These are phyloP conservation scores for Euleptes europaea DNA, from an alignment of 2,113 vertebrate genomes.

Conservation along the genomic window DNA sequence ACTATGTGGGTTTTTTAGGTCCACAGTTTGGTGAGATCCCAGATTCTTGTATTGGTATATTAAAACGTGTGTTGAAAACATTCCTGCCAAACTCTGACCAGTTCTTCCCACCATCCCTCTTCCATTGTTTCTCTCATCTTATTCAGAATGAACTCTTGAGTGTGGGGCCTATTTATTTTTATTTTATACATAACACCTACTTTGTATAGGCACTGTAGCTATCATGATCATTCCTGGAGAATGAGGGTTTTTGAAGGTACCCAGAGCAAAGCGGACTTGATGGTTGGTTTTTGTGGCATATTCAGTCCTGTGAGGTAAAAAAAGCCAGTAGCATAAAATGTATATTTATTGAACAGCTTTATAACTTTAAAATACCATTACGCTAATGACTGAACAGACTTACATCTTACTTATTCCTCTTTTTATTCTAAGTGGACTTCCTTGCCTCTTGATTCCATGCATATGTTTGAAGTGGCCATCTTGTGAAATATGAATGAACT, in stretches of 20 bases:
- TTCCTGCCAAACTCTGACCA: too few relatives aligned
- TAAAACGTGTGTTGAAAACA: too few relatives aligned
- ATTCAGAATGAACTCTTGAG: not conserved
- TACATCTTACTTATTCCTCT: not conserved
- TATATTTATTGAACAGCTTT: not conserved
- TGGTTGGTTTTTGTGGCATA: not conserved
- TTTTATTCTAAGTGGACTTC: not conserved
- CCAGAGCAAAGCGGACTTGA: not conserved
- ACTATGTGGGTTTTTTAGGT: not conserved
- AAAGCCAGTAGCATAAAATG: not conserved
- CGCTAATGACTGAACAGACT: not conserved
- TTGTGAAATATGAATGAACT: not conserved
- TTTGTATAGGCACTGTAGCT: not conserved
- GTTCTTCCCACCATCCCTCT: not conserved
- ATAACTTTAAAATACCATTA: not conserved
- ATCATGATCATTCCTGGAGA: not conserved
- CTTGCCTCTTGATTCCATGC: not conserved
- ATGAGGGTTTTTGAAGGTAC: not conserved
- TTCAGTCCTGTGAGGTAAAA: not conserved
- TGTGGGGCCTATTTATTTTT: not conserved
- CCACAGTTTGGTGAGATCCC: not conserved
- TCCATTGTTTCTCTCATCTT: not conserved
- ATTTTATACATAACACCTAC: not conserved
- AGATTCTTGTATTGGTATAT: not conserved
- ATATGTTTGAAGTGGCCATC: not conserved